Percentiles rank a stretch among this genome's conserved stretches.
phyloP scores from a whole-genome alignment of 2,888 invertebrate species.

The Parnassius smintheus region DNA sequence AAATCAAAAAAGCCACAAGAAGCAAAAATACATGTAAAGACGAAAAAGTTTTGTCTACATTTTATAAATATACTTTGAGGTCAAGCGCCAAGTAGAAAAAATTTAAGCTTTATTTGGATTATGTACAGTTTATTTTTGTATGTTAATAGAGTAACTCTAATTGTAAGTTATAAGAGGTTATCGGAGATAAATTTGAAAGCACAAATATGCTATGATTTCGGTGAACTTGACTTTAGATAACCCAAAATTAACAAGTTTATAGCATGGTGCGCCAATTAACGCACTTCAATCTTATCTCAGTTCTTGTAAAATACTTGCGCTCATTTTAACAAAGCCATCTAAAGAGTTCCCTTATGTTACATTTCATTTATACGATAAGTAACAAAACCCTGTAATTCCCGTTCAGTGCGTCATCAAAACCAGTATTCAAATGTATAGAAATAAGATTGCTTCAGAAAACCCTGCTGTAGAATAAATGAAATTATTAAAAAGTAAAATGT shows the following conservation, averaged over 20 bases:
- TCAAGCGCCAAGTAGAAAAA: not conserved
- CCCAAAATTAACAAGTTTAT: conserved; percentile 15
- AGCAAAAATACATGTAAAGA: no score
- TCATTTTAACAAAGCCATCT: not conserved
- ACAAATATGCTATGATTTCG: not conserved
- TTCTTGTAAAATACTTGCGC: not conserved
- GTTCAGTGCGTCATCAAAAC: no score
- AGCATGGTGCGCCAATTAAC: conserved; percentile 2
- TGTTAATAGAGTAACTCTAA: not conserved
- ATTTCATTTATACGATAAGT: no score
- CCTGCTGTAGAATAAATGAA: no score
- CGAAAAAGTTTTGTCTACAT: not conserved
- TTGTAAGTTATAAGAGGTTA: not conserved
- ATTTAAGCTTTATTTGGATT: not conserved
- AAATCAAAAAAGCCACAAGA: no score
- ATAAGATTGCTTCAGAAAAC: no score
- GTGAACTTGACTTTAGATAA: conserved; percentile 15
- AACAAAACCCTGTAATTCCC: no score
- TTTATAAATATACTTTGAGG: not conserved
- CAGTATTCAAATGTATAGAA: no score
- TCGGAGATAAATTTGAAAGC: not conserved
- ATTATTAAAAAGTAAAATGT: no score
- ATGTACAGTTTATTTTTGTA: no score
- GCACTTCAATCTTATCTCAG: conserved; percentile 3
- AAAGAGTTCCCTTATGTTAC: not conserved